Evolutionary conservation across 2,113 vertebrate species (phyloP), one percentile per base, ranked within the genome.

Genomic region (Neoarius graeffei): DNA sequence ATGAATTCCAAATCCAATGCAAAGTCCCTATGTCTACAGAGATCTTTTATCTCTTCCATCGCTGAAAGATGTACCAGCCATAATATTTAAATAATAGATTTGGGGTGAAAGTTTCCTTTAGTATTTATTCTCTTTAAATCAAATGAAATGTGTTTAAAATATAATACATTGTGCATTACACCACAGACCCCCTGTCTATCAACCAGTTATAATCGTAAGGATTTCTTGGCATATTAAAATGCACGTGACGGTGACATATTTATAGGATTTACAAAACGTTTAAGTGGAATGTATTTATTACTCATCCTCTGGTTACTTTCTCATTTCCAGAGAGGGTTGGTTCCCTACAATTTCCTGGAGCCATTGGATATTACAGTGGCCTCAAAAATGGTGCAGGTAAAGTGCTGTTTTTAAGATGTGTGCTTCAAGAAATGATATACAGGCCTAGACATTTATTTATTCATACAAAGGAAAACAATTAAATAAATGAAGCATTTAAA

Each of bases 321-420:
- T 88, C 64, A 1, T 92, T 89, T 89, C 1, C 89, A 99, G 98
- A 96, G 95, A 92, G 98, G 98, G 30, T 96, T 99, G 0, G 97
- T 99, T 81, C 98, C 98, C 59, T 98, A 96, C 90, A 99, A 99
- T 92, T 99, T 95, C 89, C 95, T 99, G 0, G 96, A 98, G 81
- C 96, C 95, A 0, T 74, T 98, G 82, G 96, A 98, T 90, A 95
- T 98, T 80, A 95, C 95, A 42, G 92, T 97, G 90, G 94, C 93
- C 48, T 91, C 94, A 20, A 95, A 96, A 92, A 89, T 94, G 71
- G 88, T 88, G 19, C 95, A 94, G 96, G 98, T 98, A 92, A 60
- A 95, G 73, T 74, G 54, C 15, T 30, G 52, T 81, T 87, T 50
- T 60, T 13, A 69, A 9, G 1, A 83, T 25, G 14, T 52, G 7